Conservation (phyloP, 2,797 vertebrate genomes). For the Pristis pectinata region DNA sequence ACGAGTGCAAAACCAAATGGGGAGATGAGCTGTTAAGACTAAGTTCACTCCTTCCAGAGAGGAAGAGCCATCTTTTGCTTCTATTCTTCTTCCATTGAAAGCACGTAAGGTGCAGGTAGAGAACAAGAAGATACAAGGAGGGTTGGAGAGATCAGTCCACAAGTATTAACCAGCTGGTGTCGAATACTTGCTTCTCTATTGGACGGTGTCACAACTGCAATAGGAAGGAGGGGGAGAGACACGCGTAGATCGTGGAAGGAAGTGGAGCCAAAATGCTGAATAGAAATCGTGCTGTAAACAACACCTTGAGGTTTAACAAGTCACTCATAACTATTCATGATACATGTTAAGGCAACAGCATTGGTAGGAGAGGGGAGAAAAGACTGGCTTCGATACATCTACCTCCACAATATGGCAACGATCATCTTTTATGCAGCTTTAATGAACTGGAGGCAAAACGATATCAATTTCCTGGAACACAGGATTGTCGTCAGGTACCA, state of each 20-base stretch:
- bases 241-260: background rate
- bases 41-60: constrained; percentile 1
- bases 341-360: background rate
- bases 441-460: constrained; percentile 11
- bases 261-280: background rate
- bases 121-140: background rate
- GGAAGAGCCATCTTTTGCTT: background rate
- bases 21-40: background rate
- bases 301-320: background rate
- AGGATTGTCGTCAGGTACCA: background rate
- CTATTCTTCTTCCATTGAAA: background rate
- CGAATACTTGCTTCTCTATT: background rate
- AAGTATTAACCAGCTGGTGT: background rate
- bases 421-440: background rate
- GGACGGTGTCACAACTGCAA: background rate
- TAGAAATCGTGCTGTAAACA: background rate
- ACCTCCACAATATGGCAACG: background rate
- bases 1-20: background rate
- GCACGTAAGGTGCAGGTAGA: background rate
- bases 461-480: background rate
- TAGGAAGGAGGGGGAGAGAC: background rate
- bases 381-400: background rate
- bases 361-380: background rate
- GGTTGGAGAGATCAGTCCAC: background rate
- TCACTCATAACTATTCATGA: background rate